A percentile compares a stretch with the other conserved stretches of the same genome.
phyloP scores from a whole-genome alignment of 2,797 vertebrate species.

The Fistularia commersonii region DNA sequence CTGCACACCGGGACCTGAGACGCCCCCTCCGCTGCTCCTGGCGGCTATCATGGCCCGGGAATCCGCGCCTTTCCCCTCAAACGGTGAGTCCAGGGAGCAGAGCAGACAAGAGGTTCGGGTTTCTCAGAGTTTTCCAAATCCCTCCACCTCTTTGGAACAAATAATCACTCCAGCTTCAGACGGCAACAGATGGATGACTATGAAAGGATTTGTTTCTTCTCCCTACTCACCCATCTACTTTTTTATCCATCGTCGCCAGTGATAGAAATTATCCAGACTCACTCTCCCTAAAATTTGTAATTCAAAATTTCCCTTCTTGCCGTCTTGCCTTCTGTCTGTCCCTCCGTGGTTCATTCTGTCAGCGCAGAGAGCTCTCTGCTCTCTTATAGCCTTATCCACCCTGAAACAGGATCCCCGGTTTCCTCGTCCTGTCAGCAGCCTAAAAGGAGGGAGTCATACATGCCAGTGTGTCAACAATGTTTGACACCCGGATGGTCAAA shows the following conservation, averaged over 20 bases:
- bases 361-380: slow-evolving; percentile 49
- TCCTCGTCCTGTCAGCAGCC: slow-evolving; percentile 66
- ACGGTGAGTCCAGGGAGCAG: slow-evolving; percentile 33
- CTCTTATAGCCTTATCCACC: slow-evolving; percentile 80
- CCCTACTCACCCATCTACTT: too few relatives aligned
- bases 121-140: slow-evolving; percentile 4
- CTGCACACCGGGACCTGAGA: slow-evolving; percentile 65
- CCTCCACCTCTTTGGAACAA: slow-evolving; percentile 1
- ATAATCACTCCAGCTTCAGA: slow-evolving; percentile 11
- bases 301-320: slow-evolving; percentile 1
- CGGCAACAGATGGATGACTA: too few relatives aligned
- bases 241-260: too few relatives aligned
- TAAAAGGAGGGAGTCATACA: slow-evolving; percentile 67
- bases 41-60: slow-evolving; percentile 82
- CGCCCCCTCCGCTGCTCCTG: slow-evolving; percentile 72
- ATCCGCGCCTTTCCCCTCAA: slow-evolving; percentile 34
- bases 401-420: slow-evolving; percentile 87
- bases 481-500: slow-evolving; percentile 1
- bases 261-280: too few relatives aligned
- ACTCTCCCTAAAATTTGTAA: too few relatives aligned
- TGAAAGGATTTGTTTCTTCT: too few relatives aligned
- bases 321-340: slow-evolving; percentile 20
- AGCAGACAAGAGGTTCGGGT: slow-evolving; percentile 11
- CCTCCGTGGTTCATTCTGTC: slow-evolving; percentile 26
- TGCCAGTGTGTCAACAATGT: slow-evolving; percentile 57